phyloP scores from a whole-genome alignment of 2,113 vertebrate genomes.

The Chinchilla lanigera region DNA sequence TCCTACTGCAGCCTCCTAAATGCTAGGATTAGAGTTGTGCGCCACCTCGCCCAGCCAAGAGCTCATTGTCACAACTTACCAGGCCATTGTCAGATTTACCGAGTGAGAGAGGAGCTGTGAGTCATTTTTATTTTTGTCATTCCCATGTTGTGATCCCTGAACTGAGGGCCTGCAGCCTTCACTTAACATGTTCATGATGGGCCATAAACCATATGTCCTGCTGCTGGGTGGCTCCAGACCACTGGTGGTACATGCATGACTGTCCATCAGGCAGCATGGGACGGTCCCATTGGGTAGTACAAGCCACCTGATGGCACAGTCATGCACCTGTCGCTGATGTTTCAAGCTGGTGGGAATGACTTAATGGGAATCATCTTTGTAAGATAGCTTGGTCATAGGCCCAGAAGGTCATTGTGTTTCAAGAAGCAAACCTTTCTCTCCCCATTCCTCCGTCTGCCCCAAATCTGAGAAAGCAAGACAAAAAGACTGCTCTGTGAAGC shows the following conservation, averaged over 20 bases:
- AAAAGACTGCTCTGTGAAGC: not conserved
- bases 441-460: not conserved
- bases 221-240: not conserved
- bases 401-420: not conserved
- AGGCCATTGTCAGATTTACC: not conserved
- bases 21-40: not conserved
- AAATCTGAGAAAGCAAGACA: not conserved
- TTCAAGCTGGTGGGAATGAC: not conserved
- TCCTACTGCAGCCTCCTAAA: not conserved
- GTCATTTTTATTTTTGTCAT: not conserved
- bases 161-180: not conserved
- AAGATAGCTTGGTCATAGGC: not conserved
- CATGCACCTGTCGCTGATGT: not conserved
- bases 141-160: not conserved
- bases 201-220: not conserved
- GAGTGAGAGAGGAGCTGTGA: not conserved
- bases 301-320: not conserved
- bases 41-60: not conserved
- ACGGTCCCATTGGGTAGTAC: not conserved
- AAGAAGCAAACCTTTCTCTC: not conserved
- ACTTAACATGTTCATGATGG: not conserved
- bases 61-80: not conserved
- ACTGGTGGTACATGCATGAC: not conserved
- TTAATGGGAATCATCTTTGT: constrained; percentile 14
- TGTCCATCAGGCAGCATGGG: not conserved